A percentile compares a stretch with the other conserved stretches of the same genome.
Evolutionary conservation across 2,888 invertebrate genomes (phyloP).

Genomic region (Drepana falcataria): DNA sequence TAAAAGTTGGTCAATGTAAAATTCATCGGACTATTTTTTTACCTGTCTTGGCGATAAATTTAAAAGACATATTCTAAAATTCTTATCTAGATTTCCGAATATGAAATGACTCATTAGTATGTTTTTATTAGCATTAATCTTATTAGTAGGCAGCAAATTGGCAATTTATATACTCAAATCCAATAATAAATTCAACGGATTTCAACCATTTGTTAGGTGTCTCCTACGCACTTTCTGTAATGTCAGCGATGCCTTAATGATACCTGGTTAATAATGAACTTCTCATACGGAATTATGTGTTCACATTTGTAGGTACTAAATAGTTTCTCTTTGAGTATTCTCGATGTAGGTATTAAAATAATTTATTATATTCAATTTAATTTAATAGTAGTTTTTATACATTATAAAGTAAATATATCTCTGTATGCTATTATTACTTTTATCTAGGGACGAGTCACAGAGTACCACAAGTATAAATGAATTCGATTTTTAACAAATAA

Average conservation of each 20-base stretch:
- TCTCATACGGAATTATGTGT: constrained; percentile 35
- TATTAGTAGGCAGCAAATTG: constrained; percentile 44
- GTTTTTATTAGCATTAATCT: constrained; percentile 40
- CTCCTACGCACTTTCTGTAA: constrained; percentile 32
- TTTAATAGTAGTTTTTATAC: no score
- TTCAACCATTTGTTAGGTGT: constrained; percentile 43
- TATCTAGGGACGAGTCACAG: no score
- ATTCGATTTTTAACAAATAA: no score
- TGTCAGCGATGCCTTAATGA: constrained; percentile 35
- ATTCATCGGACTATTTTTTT: background rate
- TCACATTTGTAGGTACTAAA: constrained; percentile 18
- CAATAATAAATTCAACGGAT: constrained; percentile 54
- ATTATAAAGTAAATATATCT: no score
- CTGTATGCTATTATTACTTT: no score
- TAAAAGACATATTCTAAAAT: constrained; percentile 8
- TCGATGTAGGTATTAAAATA: background rate
- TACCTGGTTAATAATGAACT: constrained; percentile 29
- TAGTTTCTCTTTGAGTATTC: background rate
- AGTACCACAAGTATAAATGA: no score
- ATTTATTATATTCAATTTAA: background rate
- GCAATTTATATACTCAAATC: constrained; percentile 57
- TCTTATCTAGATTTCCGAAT: constrained; percentile 13
- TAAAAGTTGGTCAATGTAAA: no score
- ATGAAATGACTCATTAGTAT: constrained; percentile 7
- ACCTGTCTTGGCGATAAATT: background rate